Evolutionary conservation across 2,797 vertebrate species (phyloP).

Genomic region (Muscicapa comitata): DNA sequence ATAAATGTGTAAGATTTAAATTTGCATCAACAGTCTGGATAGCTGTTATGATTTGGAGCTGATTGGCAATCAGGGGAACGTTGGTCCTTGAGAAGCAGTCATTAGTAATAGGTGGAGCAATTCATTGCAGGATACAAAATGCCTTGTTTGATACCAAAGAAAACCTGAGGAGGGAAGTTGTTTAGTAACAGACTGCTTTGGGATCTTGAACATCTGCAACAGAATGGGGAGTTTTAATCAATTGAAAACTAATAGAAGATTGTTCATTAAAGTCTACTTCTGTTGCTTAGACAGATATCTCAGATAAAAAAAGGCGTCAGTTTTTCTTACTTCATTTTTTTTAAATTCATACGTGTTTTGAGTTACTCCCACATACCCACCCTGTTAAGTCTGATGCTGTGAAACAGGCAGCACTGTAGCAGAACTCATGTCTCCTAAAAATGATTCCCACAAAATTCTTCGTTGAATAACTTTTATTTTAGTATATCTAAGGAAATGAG

Average conservation of each 20-base stretch:
- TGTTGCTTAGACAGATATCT: background rate
- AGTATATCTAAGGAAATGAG: background rate
- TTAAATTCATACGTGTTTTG: background rate
- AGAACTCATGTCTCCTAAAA: background rate
- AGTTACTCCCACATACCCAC: background rate
- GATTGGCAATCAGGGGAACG: background rate
- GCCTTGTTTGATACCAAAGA: background rate
- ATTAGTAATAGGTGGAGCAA: background rate
- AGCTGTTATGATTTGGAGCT: background rate
- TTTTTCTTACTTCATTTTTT: background rate
- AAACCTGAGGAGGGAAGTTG: background rate
- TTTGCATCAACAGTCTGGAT: background rate
- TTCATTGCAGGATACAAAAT: rapidly evolving
- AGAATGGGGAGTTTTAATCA: background rate
- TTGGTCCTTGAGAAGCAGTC: background rate
- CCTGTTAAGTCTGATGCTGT: background rate
- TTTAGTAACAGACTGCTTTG: background rate
- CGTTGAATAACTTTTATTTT: background rate
- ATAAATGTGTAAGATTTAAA: background rate
- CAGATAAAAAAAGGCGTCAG: background rate
- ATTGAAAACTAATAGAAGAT: background rate
- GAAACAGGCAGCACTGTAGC: background rate
- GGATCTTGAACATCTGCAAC: background rate
- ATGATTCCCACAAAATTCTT: background rate
- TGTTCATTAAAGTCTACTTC: background rate